Conservation (phyloP, 2,888 invertebrate genomes). For the Pristionchus arcanus region DNA sequence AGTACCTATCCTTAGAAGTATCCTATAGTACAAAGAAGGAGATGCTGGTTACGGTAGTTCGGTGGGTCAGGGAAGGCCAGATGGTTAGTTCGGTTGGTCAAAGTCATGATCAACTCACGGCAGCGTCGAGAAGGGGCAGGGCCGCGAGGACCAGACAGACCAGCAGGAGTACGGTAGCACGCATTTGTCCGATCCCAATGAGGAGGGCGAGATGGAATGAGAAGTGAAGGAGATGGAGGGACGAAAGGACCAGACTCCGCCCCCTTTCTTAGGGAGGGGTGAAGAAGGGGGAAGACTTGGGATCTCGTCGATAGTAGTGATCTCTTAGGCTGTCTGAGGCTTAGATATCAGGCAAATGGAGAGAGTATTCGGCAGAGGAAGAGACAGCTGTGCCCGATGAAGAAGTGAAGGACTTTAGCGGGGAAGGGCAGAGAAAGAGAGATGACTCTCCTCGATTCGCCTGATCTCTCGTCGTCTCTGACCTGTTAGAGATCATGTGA, state of each 20-base stretch:
- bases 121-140: slow-evolving; percentile 47
- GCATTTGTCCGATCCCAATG: not conserved
- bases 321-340: not conserved
- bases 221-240: not conserved
- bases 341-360: not conserved
- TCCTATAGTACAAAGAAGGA: not conserved
- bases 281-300: not conserved
- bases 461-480: not conserved
- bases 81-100: not conserved
- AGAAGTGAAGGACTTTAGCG: slow-evolving; percentile 23
- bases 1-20: not conserved
- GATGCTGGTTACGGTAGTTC: not conserved
- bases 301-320: not conserved
- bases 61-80: not conserved
- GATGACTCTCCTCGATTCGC: not conserved
- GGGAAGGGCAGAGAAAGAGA: not conserved
- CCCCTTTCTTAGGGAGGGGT: slow-evolving; percentile 5
- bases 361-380: not conserved
- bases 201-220: not conserved
- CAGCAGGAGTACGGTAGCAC: slow-evolving; percentile 34
- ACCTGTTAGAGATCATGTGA: not conserved
- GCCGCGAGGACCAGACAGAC: slow-evolving; percentile 29
- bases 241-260: not conserved
- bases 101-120: slow-evolving; percentile 22
- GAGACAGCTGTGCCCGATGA: not conserved